A percentile compares a stretch with the other conserved stretches of the same genome.
Evolutionary conservation across 2,888 invertebrate species (phyloP).

Genomic region (Acanthosepion esculentum): DNA sequence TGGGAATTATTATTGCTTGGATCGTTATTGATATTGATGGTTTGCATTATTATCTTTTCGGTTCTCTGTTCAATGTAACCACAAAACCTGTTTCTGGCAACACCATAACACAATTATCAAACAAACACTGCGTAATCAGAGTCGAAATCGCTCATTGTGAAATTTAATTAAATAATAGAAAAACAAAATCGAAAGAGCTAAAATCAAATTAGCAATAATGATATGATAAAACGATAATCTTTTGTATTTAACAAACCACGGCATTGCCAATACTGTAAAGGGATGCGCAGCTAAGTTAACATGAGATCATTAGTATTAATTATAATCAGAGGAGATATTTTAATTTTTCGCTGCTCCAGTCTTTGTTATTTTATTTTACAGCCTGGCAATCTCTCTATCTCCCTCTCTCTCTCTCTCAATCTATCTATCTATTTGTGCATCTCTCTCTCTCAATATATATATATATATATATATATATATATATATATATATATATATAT

Average conservation of each 20-base stretch:
- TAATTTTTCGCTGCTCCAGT: too few species aligned
- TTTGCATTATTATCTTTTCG: not conserved
- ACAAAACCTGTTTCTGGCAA: not conserved
- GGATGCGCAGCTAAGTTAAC: too few species aligned
- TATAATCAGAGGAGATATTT: too few species aligned
- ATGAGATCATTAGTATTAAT: too few species aligned
- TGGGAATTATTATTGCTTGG: not conserved
- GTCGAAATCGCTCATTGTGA: not conserved
- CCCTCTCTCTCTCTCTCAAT: too few species aligned
- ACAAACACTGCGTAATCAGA: constrained; percentile 4
- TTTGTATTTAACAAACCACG: not conserved
- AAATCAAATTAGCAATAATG: not conserved
- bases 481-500: too few species aligned
- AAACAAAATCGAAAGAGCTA: not conserved
- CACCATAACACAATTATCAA: not conserved
- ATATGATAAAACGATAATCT: not conserved
- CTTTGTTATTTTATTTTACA: too few species aligned
- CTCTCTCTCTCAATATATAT: too few species aligned
- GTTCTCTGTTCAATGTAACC: not conserved
- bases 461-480: too few species aligned
- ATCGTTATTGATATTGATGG: not conserved
- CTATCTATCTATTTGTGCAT: too few species aligned
- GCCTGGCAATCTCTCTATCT: too few species aligned
- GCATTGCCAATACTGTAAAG: not conserved
- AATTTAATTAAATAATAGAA: constrained; percentile 33